These are phyloP conservation scores for Anas flavirostris DNA, from an alignment of 2,797 vertebrate species.

Conservation along the genomic window DNA sequence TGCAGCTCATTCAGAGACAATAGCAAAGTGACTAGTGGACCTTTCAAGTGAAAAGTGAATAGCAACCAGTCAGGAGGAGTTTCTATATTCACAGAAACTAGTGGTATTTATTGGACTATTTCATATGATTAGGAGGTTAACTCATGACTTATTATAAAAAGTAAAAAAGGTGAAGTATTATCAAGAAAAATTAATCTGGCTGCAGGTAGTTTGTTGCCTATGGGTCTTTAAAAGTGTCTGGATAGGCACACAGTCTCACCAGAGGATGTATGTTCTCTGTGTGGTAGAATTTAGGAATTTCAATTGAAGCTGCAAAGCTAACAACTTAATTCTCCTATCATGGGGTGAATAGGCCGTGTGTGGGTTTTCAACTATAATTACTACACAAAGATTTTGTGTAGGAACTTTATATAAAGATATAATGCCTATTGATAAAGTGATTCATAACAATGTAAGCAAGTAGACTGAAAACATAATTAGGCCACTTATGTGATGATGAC, in stretches of 20 bases:
- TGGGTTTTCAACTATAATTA: neutral
- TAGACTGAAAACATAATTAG: neutral
- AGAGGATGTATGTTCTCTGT: neutral
- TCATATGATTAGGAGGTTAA: neutral
- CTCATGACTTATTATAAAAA: neutral
- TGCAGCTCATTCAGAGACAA: neutral
- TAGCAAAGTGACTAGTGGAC: neutral
- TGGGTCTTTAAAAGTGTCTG: neutral
- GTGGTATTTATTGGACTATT: neutral
- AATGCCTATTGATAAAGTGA: neutral
- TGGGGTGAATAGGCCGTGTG: neutral
- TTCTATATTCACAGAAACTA: neutral
- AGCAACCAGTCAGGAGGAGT: neutral
- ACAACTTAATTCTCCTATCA: neutral
- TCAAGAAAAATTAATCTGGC: neutral
- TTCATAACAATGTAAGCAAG: neutral
- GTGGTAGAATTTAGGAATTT: neutral
- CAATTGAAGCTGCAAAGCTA: neutral
- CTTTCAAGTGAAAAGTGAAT: neutral
- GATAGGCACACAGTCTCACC: neutral
- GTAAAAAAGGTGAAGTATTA: neutral
- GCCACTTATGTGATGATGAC: neutral
- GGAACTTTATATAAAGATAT: neutral
- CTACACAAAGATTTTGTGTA: neutral
- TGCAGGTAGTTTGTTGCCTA: neutral